Evolutionary conservation across 2,797 vertebrate species (phyloP).

Genomic region (Ispidina picta): DNA sequence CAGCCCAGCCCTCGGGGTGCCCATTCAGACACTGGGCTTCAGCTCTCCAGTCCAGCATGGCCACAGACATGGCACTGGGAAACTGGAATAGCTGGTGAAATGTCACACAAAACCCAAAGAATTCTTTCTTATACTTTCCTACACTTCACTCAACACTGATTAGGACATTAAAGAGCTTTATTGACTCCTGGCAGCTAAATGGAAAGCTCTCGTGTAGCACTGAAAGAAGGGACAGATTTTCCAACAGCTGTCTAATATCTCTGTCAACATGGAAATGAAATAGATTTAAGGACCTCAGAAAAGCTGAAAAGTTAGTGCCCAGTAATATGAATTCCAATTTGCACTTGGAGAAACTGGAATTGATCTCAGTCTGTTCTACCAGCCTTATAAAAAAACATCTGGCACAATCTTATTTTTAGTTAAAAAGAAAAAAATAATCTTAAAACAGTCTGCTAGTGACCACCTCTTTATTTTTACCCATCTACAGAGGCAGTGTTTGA

Average conservation of each 20-base stretch:
- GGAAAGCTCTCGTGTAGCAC: slow-evolving; percentile 73
- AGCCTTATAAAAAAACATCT: slow-evolving; percentile 76
- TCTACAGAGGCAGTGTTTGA: slow-evolving; percentile 21
- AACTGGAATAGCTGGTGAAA: neutral
- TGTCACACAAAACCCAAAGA: slow-evolving; percentile 29
- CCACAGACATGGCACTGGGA: neutral
- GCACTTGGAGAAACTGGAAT: slow-evolving; percentile 73
- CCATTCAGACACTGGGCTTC: neutral
- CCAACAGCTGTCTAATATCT: slow-evolving; percentile 81
- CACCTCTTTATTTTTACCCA: slow-evolving; percentile 50
- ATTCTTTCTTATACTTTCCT: slow-evolving; percentile 42
- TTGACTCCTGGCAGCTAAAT: slow-evolving; percentile 66
- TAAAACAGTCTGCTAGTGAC: slow-evolving; percentile 48
- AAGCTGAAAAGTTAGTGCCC: slow-evolving; percentile 73
- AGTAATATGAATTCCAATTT: slow-evolving; percentile 77
- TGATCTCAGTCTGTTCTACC: slow-evolving; percentile 70
- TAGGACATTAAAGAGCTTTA: slow-evolving; percentile 65
- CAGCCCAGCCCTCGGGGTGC: neutral
- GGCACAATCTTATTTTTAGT: slow-evolving; percentile 65
- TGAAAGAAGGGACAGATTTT: slow-evolving; percentile 78
- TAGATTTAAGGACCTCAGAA: slow-evolving; percentile 77
- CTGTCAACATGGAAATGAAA: slow-evolving; percentile 81
- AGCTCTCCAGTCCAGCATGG: neutral
- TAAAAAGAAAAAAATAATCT: neutral
- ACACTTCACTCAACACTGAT: slow-evolving; percentile 49